phyloP scores from a whole-genome alignment of 1,140 invertebrate genomes.

The Aporrectodea caliginosa region DNA sequence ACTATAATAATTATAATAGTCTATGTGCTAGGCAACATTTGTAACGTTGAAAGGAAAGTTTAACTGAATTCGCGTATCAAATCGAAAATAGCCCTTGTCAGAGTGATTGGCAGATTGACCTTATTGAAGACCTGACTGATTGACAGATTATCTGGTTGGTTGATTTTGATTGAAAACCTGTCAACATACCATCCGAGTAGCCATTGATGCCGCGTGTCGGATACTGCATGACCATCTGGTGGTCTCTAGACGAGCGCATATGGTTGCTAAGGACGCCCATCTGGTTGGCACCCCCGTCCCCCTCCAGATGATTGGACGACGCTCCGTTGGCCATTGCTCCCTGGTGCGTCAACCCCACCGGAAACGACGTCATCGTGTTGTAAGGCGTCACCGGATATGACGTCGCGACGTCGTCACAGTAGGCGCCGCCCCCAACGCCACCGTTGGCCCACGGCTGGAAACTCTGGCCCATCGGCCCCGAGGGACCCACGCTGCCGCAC shows the following conservation, averaged over 20 bases:
- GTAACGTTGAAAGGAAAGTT: background rate
- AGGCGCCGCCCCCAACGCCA: background rate
- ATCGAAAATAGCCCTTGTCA: too few relatives aligned
- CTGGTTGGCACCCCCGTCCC: background rate
- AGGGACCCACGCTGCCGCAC: background rate
- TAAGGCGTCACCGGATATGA: background rate
- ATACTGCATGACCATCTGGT: background rate
- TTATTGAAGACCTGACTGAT: too few relatives aligned
- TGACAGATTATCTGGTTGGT: too few relatives aligned
- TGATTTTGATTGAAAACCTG: too few relatives aligned
- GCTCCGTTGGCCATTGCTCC: background rate
- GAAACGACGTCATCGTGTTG: background rate
- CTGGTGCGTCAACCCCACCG: background rate
- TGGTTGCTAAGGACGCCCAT: background rate
- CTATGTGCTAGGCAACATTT: background rate
- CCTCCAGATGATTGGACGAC: too few relatives aligned
- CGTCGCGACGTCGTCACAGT: background rate
- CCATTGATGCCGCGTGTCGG: background rate
- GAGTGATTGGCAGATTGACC: too few relatives aligned
- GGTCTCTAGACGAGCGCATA: background rate
- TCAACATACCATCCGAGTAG: background rate
- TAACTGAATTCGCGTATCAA: background rate
- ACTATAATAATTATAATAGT: background rate
- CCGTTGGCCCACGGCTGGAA: background rate
- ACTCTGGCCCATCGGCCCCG: background rate